Percentiles rank a stretch among this genome's conserved stretches.
phyloP scores from a whole-genome alignment of 37 sponge, comb jelly and placozoan species.

The Oopsacas minuta region DNA sequence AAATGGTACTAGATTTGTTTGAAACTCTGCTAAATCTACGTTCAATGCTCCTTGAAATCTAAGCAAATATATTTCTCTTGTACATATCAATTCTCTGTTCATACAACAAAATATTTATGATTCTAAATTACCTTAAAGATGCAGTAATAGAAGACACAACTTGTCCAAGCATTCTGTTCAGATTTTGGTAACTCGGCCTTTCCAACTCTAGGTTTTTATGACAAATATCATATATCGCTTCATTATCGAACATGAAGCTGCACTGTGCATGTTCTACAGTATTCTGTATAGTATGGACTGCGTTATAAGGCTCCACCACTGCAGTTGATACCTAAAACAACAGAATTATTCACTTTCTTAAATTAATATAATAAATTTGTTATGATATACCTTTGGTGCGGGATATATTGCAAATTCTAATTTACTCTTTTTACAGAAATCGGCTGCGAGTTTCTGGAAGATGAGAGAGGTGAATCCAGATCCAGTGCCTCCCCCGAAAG shows the following conservation, averaged over 20 bases:
- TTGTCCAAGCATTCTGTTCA: conserved; percentile 2
- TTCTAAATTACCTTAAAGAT: not conserved
- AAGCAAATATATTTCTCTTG: not conserved
- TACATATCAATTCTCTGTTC: not conserved
- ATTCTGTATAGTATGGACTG: not conserved
- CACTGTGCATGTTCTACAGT: not conserved
- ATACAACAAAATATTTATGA: not conserved
- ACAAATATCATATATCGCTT: conserved; percentile 13
- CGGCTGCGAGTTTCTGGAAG: not conserved
- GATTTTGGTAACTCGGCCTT: not conserved
- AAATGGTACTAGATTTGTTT: conserved; percentile 5
- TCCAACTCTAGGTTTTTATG: conserved; percentile 2
- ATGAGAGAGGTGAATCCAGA: conserved; percentile 15
- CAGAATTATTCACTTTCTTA: not conserved
- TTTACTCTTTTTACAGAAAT: conserved; percentile 16
- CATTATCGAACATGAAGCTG: conserved; percentile 15
- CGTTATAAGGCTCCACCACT: conserved; percentile 3
- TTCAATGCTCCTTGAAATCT: conserved; percentile 16
- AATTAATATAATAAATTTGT: not conserved
- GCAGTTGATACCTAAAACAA: not conserved
- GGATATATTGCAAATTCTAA: conserved; percentile 8
- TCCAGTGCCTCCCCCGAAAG: conserved; percentile 1
- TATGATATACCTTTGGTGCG: not conserved
- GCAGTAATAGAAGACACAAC: conserved; percentile 10
- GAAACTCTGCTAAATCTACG: not conserved